Base-by-base conservation (phyloP, 2,888 invertebrate species). In the Plutella xylostella region DNA sequence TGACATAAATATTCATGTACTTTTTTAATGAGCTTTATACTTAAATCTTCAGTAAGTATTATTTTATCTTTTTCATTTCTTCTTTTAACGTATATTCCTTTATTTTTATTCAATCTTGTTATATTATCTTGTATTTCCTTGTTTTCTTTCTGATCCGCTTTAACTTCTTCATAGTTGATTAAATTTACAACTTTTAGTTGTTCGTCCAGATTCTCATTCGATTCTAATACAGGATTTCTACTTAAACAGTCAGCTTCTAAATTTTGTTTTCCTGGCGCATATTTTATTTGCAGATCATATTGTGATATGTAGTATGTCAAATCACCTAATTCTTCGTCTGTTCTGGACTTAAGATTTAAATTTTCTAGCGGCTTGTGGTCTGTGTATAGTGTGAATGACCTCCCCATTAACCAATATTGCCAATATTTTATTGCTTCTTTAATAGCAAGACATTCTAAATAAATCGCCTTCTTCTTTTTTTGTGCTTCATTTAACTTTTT, bases 391-490 rank as follows among this genome's bases (percentile, higher is more conserved):
- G 48, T 53, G 43, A 56, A 56, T 38, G 3, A 5, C 40, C 28
- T 52, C 7, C 53, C 54, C 25, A 55, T 54, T 14, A 55, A 34
- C 51, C 42, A 48, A 15, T 54, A n/a, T n/a, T n/a, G 56, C 55
- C 56, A 55, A 33, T 54, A 56, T 41, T 45, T 50, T 2, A 56
- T 22, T 11, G 43, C 45, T 49, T 56, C 51, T 48, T 51, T 53
- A 48, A 17, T n/a, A n/a, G n/a, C n/a, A n/a, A n/a, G n/a, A n/a
- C n/a, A n/a, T n/a, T n/a, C n/a, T n/a, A n/a, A n/a, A 28, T 51
- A 52, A 11, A 49, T 46, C 11, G 49, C 51, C 21, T 51, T 51
- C 25, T 48, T 51, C 21, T 35, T 49, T 17, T 47, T 48, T 46
- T 51, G 48, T 11, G 40, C 28, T n/a, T 45, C 38, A 47, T 45